Evolutionary conservation across 2,888 invertebrate species (phyloP).

Genomic region (Andricus quercusramuli): DNA sequence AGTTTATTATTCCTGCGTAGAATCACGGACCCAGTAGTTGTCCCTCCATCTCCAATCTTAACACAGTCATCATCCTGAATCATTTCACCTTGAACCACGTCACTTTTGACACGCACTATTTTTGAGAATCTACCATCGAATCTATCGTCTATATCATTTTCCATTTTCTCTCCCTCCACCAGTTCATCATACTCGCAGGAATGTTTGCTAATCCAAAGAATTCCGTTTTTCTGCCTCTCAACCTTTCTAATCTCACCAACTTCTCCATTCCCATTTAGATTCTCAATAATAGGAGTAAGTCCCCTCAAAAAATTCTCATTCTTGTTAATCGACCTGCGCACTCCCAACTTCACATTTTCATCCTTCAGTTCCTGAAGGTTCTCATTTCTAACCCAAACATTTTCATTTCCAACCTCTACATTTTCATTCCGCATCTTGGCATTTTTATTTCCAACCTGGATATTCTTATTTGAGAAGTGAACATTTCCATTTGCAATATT

Average conservation of each 20-base stretch:
- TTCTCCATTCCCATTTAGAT: slow-evolving; percentile 19
- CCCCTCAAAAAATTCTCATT: slow-evolving; percentile 19
- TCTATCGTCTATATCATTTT: background rate
- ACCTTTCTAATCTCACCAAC: slow-evolving; percentile 8
- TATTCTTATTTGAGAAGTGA: background rate
- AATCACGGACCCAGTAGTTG: slow-evolving; percentile 52
- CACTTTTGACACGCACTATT: slow-evolving; percentile 55
- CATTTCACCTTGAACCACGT: slow-evolving; percentile 42
- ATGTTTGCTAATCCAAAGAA: slow-evolving; percentile 17
- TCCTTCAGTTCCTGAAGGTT: slow-evolving; percentile 47
- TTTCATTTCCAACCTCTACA: slow-evolving; percentile 2
- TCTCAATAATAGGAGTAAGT: slow-evolving; percentile 32
- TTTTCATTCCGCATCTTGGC: slow-evolving; percentile 41
- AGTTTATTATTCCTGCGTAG: slow-evolving; percentile 62
- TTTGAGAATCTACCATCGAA: slow-evolving; percentile 52
- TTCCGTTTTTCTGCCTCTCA: slow-evolving; percentile 15
- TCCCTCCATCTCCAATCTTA: background rate
- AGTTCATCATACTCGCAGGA: slow-evolving; percentile 21
- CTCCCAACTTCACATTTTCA: slow-evolving; percentile 48
- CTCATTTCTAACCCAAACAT: slow-evolving; percentile 41
- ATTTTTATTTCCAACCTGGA: slow-evolving; percentile 43
- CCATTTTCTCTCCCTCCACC: background rate
- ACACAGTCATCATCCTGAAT: slow-evolving; percentile 30
- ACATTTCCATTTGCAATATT: slow-evolving; percentile 41
- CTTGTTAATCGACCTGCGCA: background rate